Evolutionary conservation across 2,797 vertebrate genomes (phyloP), one percentile per base, ranked within the genome.

Genomic region (Jordanella pulchra): DNA sequence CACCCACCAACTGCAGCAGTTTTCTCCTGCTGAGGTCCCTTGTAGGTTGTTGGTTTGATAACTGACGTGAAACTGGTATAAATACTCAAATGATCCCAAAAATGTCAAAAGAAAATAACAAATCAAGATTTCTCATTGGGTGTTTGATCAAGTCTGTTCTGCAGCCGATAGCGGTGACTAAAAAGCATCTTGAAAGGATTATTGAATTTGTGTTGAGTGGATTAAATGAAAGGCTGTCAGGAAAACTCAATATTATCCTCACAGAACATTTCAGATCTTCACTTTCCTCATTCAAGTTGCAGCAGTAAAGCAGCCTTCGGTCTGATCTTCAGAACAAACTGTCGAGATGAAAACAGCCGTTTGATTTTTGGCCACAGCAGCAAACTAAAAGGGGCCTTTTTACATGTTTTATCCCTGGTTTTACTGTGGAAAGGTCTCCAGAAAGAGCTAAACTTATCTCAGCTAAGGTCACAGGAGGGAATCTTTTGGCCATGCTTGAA

Each of bases 261-360:
- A 2, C 12, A 73, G 21, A 75, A 68, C 47, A 72, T 39, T 14
- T 32, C 58, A 71, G 32, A 65, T 2, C 10, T 48, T 51, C 14
- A 4, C 17, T 68, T 18, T 72, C 42, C 35, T 25, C 23, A 42
- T 64, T 55, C 17, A 44, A 3, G 54, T 39, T 27, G 0, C 65
- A 65, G 80, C 74, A 44, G 67, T 1, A 3, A 74, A 27, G 39
- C 32, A 0, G 55, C 35, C 42, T 71, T 53, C 47, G 28, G 64
- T 51, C 35, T 18, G 51, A 82, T 78, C 73, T 72, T 11, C 30
- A 60, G 76, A 54, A 13, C 54, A 13, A 63, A 73, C 73, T 48
- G 64, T 67, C 51, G 61, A 73, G 72, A 79, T 64, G 67, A 76
- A 79, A 77, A 78, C 65, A 56, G 77, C 80, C 65, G 12, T 58